Base-by-base conservation (phyloP, 2,113 vertebrate genomes). In the Dicentrarchus labrax region DNA sequence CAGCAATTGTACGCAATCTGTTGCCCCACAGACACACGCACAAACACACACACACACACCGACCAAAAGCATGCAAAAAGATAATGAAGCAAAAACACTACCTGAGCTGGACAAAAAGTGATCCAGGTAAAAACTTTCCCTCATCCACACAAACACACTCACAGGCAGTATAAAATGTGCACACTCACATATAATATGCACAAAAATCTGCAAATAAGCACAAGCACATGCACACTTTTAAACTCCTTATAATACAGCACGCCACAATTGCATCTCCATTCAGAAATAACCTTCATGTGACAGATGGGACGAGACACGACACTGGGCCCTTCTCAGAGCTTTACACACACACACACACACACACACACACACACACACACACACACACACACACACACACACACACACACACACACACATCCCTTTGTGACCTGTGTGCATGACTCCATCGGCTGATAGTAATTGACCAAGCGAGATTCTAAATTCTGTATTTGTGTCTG, bases 251-350 rank as follows among this genome's bases (percentile, higher is more conserved):
- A 57, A 79, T 53, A 67, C 59, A 86, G 68, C 13, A 48, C 1
- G 3, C 72, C 50, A 62, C 65, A 73, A 82, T 51, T 77, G 80
- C 78, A 86, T 85, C 77, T 83, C 50, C 72, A 76, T 80, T 86
- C 83, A 79, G 72, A 80, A 86, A 82, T 86, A 91, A 88, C 85
- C 86, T 92, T 91, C 86, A 92, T 87, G 82, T 88, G 89, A 88
- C 91, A 89, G 90, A 91, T 81, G 64, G 85, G 88, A 92, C 21
- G 56, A 47, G 74, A 87, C 36, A 74, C 73, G 80, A 86, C 83
- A 72, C 66, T 66, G 51, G 53, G 76, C 45, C 30, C 54, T 70
- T 69, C 88, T 87, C 76, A 45, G 51, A 72, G 78, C 67, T 67
- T 66, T 3, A 41, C 59, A 53, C 71, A 22, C 53, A 62, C 41